These are phyloP conservation scores for Jaculus jaculus DNA, from an alignment of 2,113 vertebrate species.

Conservation along the genomic window DNA sequence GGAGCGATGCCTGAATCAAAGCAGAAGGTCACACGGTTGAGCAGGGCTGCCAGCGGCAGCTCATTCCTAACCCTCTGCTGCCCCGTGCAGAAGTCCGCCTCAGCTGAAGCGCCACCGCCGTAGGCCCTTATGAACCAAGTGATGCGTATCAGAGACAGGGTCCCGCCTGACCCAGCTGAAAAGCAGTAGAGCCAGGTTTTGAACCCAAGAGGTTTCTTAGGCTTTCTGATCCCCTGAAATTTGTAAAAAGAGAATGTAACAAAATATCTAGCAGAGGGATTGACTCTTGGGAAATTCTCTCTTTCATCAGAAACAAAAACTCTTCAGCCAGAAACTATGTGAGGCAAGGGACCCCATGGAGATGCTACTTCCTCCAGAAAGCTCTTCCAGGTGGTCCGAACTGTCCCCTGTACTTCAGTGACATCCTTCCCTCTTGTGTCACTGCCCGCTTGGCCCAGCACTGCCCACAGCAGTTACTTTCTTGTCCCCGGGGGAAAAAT, in stretches of 20 bases:
- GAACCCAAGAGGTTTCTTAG: background rate
- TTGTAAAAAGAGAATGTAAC: background rate
- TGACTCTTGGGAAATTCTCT: background rate
- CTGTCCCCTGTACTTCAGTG: background rate
- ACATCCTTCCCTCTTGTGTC: too few species aligned
- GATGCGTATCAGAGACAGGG: background rate
- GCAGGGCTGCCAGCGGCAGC: background rate
- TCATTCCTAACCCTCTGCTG: background rate
- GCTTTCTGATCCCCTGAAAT: background rate
- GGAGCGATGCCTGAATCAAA: background rate
- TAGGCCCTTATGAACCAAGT: background rate
- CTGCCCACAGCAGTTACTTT: too few species aligned
- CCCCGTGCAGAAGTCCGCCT: background rate
- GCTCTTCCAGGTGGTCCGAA: background rate
- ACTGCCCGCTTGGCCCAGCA: background rate
- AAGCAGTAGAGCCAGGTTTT: background rate
- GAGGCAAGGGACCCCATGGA: background rate
- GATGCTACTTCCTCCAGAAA: background rate
- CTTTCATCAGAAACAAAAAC: background rate
- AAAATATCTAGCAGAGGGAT: background rate
- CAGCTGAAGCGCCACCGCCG: background rate
- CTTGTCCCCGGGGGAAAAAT: background rate
- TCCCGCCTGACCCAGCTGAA: background rate
- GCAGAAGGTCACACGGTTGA: background rate
- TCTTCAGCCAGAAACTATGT: background rate